Percentiles rank a stretch among this genome's conserved stretches.
Evolutionary conservation across 1,140 invertebrate genomes (phyloP).

Genomic region (Trissolcus basalis): DNA sequence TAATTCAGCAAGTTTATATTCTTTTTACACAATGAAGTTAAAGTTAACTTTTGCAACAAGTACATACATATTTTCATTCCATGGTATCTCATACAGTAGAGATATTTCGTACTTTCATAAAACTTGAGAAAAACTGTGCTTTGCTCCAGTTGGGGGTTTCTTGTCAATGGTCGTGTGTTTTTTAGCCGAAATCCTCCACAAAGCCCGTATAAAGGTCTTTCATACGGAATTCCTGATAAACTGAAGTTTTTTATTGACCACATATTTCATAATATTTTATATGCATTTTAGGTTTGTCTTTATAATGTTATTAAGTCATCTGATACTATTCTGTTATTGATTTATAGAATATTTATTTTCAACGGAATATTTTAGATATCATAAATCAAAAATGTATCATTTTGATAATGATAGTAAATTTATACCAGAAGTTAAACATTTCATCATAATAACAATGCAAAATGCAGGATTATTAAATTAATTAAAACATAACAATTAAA

Average conservation of each 20-base stretch:
- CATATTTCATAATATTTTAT: constrained; percentile 53
- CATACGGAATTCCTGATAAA: constrained; percentile 48
- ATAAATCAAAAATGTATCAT: no score
- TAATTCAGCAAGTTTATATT: constrained; percentile 39
- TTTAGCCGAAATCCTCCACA: constrained; percentile 34
- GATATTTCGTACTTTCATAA: constrained; percentile 50
- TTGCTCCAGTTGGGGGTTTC: constrained; percentile 15
- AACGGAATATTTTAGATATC: no score
- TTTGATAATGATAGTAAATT: no score
- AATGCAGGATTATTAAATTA: no score
- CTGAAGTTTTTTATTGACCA: constrained; percentile 32
- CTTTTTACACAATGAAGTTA: constrained; percentile 32
- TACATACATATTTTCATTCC: constrained; percentile 54
- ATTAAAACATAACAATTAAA: no score
- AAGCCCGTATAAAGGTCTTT: constrained; percentile 39
- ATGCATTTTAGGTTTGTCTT: constrained; percentile 19
- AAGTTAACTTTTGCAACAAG: constrained; percentile 47
- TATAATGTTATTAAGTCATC: constrained; percentile 33
- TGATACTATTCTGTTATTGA: neutral
- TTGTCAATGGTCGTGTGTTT: constrained; percentile 45
- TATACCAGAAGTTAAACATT: no score
- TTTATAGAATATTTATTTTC: no score
- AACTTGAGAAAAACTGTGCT: constrained; percentile 39
- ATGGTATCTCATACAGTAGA: constrained; percentile 44
- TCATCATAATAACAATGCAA: no score